Evolutionary conservation across 2,888 invertebrate genomes (phyloP).

Genomic region (Strigamia transsilvanica): DNA sequence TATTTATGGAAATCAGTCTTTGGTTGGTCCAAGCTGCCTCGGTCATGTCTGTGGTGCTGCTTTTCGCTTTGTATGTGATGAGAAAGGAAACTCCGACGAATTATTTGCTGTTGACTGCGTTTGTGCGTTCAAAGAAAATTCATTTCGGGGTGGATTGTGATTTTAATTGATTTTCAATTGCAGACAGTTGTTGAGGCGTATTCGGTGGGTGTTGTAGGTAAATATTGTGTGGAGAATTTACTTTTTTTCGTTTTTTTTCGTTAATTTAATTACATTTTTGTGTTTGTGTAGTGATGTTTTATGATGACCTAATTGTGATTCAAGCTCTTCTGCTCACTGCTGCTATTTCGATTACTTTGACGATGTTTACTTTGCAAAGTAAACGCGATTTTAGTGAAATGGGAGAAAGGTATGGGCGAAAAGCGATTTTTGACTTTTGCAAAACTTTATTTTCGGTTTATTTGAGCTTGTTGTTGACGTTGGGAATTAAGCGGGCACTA

Average conservation of each 20-base stretch:
- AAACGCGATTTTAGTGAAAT: constrained; percentile 83
- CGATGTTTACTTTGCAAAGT: constrained; percentile 84
- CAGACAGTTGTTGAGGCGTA: constrained; percentile 82
- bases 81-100: constrained; percentile 81
- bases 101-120: constrained; percentile 76
- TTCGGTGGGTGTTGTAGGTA: constrained; percentile 76
- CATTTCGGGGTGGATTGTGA: background rate
- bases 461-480: background rate
- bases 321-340: constrained; percentile 81
- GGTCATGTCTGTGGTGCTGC: constrained; percentile 72
- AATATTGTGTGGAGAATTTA: constrained; percentile 56
- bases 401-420: constrained; percentile 74
- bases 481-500: background rate
- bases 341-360: constrained; percentile 77
- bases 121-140: constrained; percentile 71
- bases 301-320: constrained; percentile 77
- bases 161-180: constrained; percentile 59
- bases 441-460: background rate
- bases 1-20: constrained; percentile 56
- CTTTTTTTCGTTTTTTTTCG: background rate
- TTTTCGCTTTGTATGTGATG: constrained; percentile 77
- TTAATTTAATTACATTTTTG: constrained; percentile 27
- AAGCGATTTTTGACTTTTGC: background rate
- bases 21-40: constrained; percentile 75
- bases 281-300: constrained; percentile 72